Evolutionary conservation across 2,888 invertebrate genomes (phyloP).

Genomic region (Nysson spinosus): DNA sequence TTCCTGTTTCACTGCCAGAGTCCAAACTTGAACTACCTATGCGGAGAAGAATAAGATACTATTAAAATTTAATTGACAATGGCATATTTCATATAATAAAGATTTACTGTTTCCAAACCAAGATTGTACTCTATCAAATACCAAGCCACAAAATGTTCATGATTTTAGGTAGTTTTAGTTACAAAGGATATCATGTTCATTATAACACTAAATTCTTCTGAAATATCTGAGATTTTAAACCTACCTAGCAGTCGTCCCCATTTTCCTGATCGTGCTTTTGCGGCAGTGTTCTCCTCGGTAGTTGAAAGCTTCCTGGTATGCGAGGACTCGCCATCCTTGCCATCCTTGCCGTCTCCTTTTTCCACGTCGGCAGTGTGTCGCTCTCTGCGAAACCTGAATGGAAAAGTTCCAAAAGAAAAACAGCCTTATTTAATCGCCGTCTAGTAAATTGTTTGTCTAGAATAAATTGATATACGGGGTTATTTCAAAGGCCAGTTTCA

Average conservation of each 20-base stretch:
- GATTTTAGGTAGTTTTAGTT: too few species aligned
- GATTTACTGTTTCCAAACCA: too few species aligned
- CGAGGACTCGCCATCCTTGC: slow-evolving; percentile 77
- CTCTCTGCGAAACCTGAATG: slow-evolving; percentile 74
- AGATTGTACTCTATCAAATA: too few species aligned
- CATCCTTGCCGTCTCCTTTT: slow-evolving; percentile 79
- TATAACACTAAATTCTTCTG: not conserved
- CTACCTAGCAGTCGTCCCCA: slow-evolving; percentile 91
- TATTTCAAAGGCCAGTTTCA: slow-evolving; percentile 46
- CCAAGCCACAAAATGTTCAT: too few species aligned
- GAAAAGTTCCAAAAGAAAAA: slow-evolving; percentile 38
- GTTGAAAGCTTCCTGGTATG: slow-evolving; percentile 80
- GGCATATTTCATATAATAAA: too few species aligned
- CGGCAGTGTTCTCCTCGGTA: slow-evolving; percentile 78
- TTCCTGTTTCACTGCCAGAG: slow-evolving; percentile 83
- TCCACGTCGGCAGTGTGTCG: slow-evolving; percentile 81
- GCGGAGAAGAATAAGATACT: not conserved
- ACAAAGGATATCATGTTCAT: too few species aligned
- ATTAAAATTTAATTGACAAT: too few species aligned
- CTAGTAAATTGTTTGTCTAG: too few species aligned
- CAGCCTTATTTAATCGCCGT: slow-evolving; percentile 26
- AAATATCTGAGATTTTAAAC: not conserved
- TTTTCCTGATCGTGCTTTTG: slow-evolving; percentile 82
- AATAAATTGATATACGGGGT: too few species aligned
- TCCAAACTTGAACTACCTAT: slow-evolving; percentile 83